Evolutionary conservation across 2,888 invertebrate genomes (phyloP).

Genomic region (Caenorhabditis afra): DNA sequence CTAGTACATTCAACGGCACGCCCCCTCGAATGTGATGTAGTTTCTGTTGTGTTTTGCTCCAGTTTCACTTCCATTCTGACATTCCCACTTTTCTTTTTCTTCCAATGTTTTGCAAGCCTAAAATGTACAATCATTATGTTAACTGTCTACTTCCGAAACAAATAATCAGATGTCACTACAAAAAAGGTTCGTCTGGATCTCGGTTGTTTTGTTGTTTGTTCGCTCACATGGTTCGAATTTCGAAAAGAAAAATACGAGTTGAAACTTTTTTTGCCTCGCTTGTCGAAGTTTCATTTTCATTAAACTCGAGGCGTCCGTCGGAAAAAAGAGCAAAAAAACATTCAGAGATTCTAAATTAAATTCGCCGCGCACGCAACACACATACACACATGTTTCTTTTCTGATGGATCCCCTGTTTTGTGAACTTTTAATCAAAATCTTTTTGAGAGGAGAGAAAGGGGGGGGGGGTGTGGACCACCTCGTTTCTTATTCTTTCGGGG

Average conservation of each 20-base stretch:
- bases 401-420: constrained; percentile 2
- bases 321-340: constrained; percentile 10
- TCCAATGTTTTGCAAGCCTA: not conserved
- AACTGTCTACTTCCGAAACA: constrained; percentile 24
- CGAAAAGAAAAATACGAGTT: too few species aligned
- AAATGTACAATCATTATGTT: constrained; percentile 10
- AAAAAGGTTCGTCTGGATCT: not conserved
- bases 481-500: not conserved
- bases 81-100: too few species aligned
- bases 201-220: too few species aligned
- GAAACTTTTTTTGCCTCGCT: too few species aligned
- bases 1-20: not conserved
- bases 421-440: constrained; percentile 26
- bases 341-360: constrained; percentile 16
- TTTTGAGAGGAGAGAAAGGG: not conserved
- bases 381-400: not conserved
- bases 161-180: constrained; percentile 26
- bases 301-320: not conserved
- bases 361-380: not conserved
- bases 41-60: constrained; percentile 37
- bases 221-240: too few species aligned
- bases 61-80: constrained; percentile 9
- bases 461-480: constrained; percentile 10
- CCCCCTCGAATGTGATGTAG: not conserved
- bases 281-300: too few species aligned